Conservation (phyloP, 2,888 invertebrate species). For the Cheilosia urbana region DNA sequence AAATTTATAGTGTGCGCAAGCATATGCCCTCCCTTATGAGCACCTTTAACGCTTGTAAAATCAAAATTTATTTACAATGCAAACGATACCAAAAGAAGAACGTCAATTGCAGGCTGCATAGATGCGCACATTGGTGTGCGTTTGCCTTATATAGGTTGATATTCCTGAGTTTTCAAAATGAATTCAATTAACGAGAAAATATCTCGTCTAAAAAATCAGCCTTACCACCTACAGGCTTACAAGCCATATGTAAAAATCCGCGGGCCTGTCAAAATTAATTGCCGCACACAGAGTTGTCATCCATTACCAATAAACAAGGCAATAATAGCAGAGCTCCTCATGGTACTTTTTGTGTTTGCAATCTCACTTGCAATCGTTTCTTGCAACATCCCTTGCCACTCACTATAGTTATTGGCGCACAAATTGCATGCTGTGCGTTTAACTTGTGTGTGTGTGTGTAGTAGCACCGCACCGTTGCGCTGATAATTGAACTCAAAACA, state of each 20-base stretch:
- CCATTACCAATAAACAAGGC: conserved; percentile 68
- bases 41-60: too few species aligned
- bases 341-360: conserved; percentile 29
- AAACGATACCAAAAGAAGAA: too few species aligned
- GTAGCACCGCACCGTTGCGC: conserved; percentile 33
- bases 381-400: conserved; percentile 58
- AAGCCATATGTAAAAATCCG: too few species aligned
- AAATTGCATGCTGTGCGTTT: conserved; percentile 57
- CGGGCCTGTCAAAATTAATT: not conserved
- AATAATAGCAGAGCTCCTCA: conserved; percentile 43
- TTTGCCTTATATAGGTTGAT: not conserved
- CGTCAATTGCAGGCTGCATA: too few species aligned
- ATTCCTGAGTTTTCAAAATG: not conserved
- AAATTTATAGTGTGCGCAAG: too few species aligned
- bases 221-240: too few species aligned
- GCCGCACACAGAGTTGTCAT: conserved; percentile 50
- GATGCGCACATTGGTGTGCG: not conserved
- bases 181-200: not conserved
- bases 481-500: conserved; percentile 70
- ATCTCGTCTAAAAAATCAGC: too few species aligned
- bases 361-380: conserved; percentile 33
- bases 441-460: not conserved
- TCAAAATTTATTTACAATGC: too few species aligned
- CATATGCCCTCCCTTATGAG: too few species aligned
- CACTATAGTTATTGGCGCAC: conserved; percentile 42